A percentile compares a stretch with the other conserved stretches of the same genome.
Evolutionary conservation across 2,888 invertebrate genomes (phyloP).

Genomic region (Gonocerus acuteangulatus): DNA sequence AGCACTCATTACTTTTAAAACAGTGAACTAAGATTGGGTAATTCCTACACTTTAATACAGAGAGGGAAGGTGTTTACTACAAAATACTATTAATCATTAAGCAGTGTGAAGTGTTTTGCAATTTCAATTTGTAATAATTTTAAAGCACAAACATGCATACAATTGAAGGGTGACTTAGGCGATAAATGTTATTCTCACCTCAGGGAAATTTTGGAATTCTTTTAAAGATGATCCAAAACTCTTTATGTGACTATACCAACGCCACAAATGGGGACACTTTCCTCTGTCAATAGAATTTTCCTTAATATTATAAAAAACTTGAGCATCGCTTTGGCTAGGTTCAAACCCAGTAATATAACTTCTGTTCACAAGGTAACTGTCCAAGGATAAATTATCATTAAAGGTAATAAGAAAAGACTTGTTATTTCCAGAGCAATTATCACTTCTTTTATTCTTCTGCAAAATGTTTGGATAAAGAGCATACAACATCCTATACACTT

Average conservation of each 20-base stretch:
- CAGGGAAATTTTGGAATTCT: slow-evolving; percentile 23
- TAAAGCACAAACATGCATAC: too few species aligned
- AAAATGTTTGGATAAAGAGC: slow-evolving; percentile 40
- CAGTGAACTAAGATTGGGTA: too few species aligned
- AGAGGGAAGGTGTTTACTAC: too few species aligned
- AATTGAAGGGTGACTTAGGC: too few species aligned
- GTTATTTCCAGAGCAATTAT: neutral
- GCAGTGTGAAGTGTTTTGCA: too few species aligned
- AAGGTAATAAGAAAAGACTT: neutral
- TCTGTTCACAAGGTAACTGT: slow-evolving; percentile 35
- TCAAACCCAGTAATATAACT: slow-evolving; percentile 39
- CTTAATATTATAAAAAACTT: slow-evolving; percentile 32
- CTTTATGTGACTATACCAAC: slow-evolving; percentile 37
- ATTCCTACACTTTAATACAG: too few species aligned
- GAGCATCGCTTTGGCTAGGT: slow-evolving; percentile 37
- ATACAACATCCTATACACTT: neutral
- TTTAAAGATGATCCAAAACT: slow-evolving; percentile 33
- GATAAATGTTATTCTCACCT: slow-evolving; percentile 37
- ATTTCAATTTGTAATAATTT: too few species aligned
- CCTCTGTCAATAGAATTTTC: slow-evolving; percentile 21
- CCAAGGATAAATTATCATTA: slow-evolving; percentile 14
- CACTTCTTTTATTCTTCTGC: slow-evolving; percentile 42
- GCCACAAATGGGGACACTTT: slow-evolving; percentile 34
- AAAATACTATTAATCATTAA: too few species aligned
- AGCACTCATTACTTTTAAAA: too few species aligned